Conservation (phyloP, 2,888 invertebrate genomes). For the Prostheceraeus crozeri region DNA sequence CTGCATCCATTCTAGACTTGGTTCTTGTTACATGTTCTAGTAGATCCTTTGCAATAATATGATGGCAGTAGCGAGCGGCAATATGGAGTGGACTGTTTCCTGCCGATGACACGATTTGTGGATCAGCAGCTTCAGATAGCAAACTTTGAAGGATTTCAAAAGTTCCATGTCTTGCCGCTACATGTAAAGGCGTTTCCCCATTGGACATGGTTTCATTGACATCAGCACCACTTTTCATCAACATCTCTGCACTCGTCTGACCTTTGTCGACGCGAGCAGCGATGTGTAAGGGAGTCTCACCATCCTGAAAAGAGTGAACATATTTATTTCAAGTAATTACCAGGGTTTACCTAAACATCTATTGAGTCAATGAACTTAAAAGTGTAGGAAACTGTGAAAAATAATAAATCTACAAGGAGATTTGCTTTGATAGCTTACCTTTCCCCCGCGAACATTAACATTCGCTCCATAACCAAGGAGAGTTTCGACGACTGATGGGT, state of each 20-base stretch:
- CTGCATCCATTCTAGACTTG: constrained; percentile 65
- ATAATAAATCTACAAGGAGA: background rate
- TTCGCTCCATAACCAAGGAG: constrained; percentile 91
- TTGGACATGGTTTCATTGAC: constrained; percentile 84
- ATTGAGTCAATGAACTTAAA: too few relatives aligned
- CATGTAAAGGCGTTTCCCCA: constrained; percentile 91
- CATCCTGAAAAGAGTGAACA: constrained; percentile 57
- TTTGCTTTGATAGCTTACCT: constrained; percentile 43
- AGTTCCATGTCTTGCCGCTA: constrained; percentile 85
- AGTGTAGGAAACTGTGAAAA: constrained; percentile 16
- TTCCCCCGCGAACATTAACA: constrained; percentile 75
- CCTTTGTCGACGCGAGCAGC: constrained; percentile 86
- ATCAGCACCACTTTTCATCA: constrained; percentile 91
- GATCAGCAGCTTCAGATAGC: constrained; percentile 86
- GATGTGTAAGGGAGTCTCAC: constrained; percentile 91
- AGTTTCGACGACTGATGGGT: constrained; percentile 84
- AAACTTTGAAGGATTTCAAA: constrained; percentile 74
- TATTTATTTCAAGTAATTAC: too few relatives aligned
- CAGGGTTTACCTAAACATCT: too few relatives aligned
- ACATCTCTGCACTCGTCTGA: constrained; percentile 86
- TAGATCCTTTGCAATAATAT: constrained; percentile 76
- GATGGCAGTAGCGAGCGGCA: constrained; percentile 69
- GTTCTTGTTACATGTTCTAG: constrained; percentile 59
- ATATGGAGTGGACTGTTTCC: constrained; percentile 93
- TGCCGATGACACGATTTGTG: constrained; percentile 63